Percentiles rank a stretch among this genome's conserved stretches.
Evolutionary conservation across 2,888 invertebrate genomes (phyloP).

Genomic region (Andricus quercusramuli): DNA sequence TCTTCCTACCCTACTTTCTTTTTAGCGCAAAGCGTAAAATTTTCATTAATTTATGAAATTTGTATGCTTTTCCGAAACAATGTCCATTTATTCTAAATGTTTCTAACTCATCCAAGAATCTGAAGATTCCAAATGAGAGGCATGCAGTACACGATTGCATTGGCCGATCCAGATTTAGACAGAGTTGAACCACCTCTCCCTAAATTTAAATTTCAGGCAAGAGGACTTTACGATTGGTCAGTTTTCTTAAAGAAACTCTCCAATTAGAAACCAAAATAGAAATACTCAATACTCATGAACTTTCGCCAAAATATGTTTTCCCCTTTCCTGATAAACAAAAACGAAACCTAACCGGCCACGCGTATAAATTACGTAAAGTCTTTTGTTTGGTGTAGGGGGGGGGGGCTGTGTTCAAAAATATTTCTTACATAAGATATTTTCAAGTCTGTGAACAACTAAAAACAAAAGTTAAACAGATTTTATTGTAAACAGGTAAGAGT

Average conservation of each 20-base stretch:
- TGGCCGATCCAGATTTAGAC: slow-evolving; percentile 7
- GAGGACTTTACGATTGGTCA: slow-evolving; percentile 7
- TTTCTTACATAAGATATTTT: too few relatives aligned
- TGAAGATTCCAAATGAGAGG: slow-evolving; percentile 2
- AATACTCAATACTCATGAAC: background rate
- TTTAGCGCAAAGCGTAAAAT: too few relatives aligned
- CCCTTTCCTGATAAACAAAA: slow-evolving; percentile 7
- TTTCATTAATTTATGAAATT: too few relatives aligned
- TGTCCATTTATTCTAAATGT: background rate
- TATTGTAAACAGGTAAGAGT: too few relatives aligned
- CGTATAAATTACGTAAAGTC: too few relatives aligned
- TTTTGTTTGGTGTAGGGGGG: too few relatives aligned
- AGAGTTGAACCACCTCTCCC: background rate
- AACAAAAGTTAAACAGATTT: too few relatives aligned
- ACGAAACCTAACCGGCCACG: background rate
- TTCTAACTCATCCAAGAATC: slow-evolving; percentile 2
- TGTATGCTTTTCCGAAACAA: too few relatives aligned
- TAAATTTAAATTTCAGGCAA: slow-evolving; percentile 7
- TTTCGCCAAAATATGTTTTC: background rate
- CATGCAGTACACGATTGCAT: slow-evolving; percentile 1
- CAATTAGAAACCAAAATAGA: background rate
- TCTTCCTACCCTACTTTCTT: too few relatives aligned
- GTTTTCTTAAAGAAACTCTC: slow-evolving; percentile 2
- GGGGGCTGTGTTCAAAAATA: background rate
- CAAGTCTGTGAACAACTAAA: too few relatives aligned